Base-by-base conservation (phyloP, 2,888 invertebrate genomes). In the Gibbula magus region DNA sequence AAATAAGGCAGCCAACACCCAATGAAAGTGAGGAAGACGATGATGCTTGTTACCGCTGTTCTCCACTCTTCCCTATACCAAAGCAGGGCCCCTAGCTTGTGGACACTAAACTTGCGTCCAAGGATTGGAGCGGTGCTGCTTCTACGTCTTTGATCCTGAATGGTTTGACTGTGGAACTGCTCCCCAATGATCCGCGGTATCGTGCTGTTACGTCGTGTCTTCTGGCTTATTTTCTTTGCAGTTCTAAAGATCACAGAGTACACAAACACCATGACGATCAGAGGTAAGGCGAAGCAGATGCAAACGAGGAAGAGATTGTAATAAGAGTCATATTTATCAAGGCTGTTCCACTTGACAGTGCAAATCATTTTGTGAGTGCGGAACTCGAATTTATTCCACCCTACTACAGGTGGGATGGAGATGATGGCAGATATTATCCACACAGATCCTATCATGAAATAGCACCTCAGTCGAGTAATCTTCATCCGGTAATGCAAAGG, bases 1-100 rank as follows among this genome's bases (percentile, higher is more conserved):
- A 91, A 91, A 88, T 94, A 94, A 0, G 94, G 94, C 25, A 94
- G 91, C 94, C 95, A 95, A 87, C 94, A 95, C 52, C 94, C 91
- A 16, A 94, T 91, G 77, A 94, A 95, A 93, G 96, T 95, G 54
- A 96, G 94, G 90, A 96, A 95, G 83, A 96, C 96, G 83, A 96
- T 92, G 74, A 96, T 95, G 90, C 97, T 97, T 77, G 97, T 96
- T 85, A 97, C 95, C 10, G 97, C 97, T 1, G 97, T 97, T 85
- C 97, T 95, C 86, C 97, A 96, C 93, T 97, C 97, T 91, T 97
- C 97, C 77, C 97, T 94, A 84, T 97, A 96, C 89, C 96, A 91
- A 20, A 89, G 79, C 2, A 93, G 95, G 93, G 97, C 96, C 83
- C 96, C 85, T 0, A 85, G 82, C 25, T 88, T 94, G 70, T 96